A percentile compares a stretch with the other conserved stretches of the same genome.
Evolutionary conservation across 2,113 vertebrate species (phyloP).

Genomic region (Sinosuthora webbiana): DNA sequence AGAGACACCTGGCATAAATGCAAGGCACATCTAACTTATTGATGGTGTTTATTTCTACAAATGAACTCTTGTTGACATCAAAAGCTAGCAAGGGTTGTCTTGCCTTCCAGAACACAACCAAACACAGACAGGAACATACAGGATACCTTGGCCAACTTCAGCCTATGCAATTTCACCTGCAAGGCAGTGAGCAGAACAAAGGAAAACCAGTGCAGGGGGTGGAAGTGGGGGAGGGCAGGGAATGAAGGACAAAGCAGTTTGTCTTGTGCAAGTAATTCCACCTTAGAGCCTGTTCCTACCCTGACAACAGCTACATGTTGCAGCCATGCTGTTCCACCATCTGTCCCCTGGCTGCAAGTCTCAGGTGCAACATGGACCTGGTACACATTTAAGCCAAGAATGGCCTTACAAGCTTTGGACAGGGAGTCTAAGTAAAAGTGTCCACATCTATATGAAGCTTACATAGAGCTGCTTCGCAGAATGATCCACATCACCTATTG

Average conservation of each 20-base stretch:
- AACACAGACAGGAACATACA: neutral
- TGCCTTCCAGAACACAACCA: neutral
- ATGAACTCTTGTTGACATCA: neutral
- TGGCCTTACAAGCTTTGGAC: neutral
- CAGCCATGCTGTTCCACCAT: neutral
- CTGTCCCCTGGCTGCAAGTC: neutral
- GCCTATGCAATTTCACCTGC: neutral
- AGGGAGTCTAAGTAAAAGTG: neutral
- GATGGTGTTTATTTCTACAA: neutral
- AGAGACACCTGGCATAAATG: neutral
- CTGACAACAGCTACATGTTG: neutral
- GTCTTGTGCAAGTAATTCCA: neutral
- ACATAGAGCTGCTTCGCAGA: neutral
- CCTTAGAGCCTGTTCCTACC: neutral
- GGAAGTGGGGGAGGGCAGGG: neutral
- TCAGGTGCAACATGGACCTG: neutral
- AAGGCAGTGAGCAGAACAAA: neutral
- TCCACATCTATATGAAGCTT: neutral
- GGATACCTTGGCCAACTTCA: neutral
- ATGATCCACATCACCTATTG: neutral
- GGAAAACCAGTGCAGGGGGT: neutral
- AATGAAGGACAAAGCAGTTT: neutral
- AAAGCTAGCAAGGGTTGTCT: neutral
- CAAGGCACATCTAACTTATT: neutral
- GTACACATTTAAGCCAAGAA: neutral